Base-by-base conservation (phyloP, 1,140 invertebrate genomes). In the Micrasema minimum region DNA sequence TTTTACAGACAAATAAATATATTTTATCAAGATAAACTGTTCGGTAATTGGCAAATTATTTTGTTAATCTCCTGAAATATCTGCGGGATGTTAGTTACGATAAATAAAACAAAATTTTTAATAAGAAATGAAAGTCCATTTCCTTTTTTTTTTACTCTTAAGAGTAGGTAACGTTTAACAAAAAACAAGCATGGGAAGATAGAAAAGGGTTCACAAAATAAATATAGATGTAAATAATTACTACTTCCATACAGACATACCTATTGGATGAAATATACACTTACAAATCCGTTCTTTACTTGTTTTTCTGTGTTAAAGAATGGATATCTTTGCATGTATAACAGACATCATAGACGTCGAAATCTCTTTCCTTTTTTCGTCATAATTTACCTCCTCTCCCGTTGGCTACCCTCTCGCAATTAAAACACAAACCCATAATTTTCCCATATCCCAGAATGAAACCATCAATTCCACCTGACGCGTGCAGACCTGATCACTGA, bases 361-460 rank as follows among this genome's bases (percentile, higher is more conserved):
- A 59, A 59, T 31, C 10, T 41, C 0, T 59, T 16, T 14, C 9
- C 38, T 31, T 59, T 59, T 38, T 59, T 59, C 38, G 35, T 65
- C 20, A 31, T 50, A 51, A 41, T 48, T 48, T 16, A 51, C 37
- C 53, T 61, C 41, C 57, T 43, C 26, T 20, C 14, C 55, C 22
- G n/a, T 61, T 11, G 46, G 48, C 22, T 45, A 31, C 62, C 61
- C 23, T 48, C 38, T 20, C 38, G 69, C 69, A 71, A 71, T 71
- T 71, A 71, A 71, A 71, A 71, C 51, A 26, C 50, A 57, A 66
- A 66, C 38, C 69, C 51, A 43, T 66, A 71, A 66, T 71, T 71
- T 66, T 38, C 62, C 53, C 50, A 48, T 37, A n/a, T 43, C 55
- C 45, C 14, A 64, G 31, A 64, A 62, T 62, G 55, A 62, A 53